Evolutionary conservation across 2,888 invertebrate genomes (phyloP), one percentile per base, ranked within the genome.

Genomic region (Alentia gelatinosa): DNA sequence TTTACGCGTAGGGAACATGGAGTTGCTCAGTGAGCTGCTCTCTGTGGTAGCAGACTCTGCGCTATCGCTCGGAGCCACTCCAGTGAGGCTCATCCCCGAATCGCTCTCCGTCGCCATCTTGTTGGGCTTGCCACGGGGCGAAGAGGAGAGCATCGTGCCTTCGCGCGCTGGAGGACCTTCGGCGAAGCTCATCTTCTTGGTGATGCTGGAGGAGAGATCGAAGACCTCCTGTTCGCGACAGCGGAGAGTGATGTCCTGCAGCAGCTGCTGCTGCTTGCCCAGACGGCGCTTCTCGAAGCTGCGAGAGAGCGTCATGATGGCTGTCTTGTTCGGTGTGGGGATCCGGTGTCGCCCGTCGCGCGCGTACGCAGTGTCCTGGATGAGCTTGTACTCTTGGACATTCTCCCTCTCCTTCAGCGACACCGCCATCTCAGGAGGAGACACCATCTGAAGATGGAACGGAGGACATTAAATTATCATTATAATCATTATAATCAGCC

Each of bases 151-250:
- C 68, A 30, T 30, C 1, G 37, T 83, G 40, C 83, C 83, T n/a
- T 40, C 83, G 4, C 40, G 12, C 1, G 1, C 3, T 9, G 15
- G 39, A 7, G 39, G 83, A 0, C 42, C 86, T 12, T 86, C 47
- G n/a, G 47, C 86, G 7, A 86, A 30, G 30, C 30, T 86, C 23
- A 89, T 75, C 83, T 89, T 91, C 68, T 50, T 47, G 26, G 42
- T 91, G 56, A 91, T 75, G 47, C 89, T 79, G 33, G 39, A 56
- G 35, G 94, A 94, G 42, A 95, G 91, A 50, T 94, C 94, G 9
- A 92, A 90, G 7, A 95, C 93, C 91, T 95, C 95, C 91, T 95
- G 94, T 91, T 94, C 94, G 15, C 94, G 92, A 89, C 95, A 95
- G 5, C 94, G 91, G 50, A 94, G 94, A 5, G 94, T 93, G 86